Conservation (phyloP, 2,113 vertebrate species). For the Nettapus auritus region DNA sequence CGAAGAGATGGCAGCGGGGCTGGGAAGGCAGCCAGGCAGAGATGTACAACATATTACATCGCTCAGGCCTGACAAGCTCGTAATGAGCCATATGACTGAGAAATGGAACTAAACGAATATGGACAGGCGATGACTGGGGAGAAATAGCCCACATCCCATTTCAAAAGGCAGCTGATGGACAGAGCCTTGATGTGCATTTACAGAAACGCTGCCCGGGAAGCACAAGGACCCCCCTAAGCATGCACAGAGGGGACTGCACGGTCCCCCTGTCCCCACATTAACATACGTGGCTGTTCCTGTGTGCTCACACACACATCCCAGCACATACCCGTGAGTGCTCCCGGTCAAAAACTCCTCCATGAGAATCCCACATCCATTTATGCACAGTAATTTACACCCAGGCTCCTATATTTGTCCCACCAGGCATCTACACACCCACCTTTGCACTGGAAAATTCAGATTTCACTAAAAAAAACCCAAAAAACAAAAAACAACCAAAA, state of each 20-base stretch:
- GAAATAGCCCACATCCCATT: rapidly evolving
- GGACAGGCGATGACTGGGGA: neutral
- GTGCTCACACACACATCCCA: neutral
- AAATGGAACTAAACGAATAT: neutral
- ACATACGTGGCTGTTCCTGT: rapidly evolving
- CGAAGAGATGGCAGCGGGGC: neutral
- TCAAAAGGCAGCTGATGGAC: neutral
- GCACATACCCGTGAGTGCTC: neutral
- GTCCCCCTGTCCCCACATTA: neutral
- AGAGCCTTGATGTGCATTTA: rapidly evolving
- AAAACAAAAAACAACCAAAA: too few relatives aligned
- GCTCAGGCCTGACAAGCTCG: neutral
- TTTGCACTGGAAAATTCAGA: too few relatives aligned
- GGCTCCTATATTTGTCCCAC: rapidly evolving
- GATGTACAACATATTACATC: neutral
- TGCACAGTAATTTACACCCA: neutral
- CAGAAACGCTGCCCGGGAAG: neutral
- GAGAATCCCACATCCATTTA: neutral
- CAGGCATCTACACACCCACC: too few relatives aligned
- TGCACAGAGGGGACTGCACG: rapidly evolving
- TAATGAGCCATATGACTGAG: neutral
- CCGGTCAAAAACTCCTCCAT: neutral
- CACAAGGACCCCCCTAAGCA: rapidly evolving
- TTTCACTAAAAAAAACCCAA: neutral
- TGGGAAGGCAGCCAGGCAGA: neutral